Evolutionary conservation across 2,888 invertebrate genomes (phyloP).

Genomic region (Chalcosyrphus nemorum): DNA sequence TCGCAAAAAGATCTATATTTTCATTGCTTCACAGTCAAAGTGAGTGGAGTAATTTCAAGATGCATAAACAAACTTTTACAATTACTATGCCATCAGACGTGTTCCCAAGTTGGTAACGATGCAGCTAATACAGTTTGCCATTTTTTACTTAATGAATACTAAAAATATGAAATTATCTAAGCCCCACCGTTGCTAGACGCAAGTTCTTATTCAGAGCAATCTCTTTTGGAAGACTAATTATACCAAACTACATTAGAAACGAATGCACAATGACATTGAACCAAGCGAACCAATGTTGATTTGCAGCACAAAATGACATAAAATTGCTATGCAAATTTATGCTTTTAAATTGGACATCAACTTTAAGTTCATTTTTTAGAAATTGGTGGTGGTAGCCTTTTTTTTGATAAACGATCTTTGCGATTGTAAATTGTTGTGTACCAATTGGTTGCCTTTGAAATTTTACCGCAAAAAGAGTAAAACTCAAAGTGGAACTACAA

Average conservation of each 20-base stretch:
- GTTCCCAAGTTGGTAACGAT: conserved; percentile 1
- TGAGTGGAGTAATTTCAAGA: not conserved
- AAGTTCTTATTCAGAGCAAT: not conserved
- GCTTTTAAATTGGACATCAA: not conserved
- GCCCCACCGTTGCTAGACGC: not conserved
- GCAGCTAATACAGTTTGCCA: not conserved
- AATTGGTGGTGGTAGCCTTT: no score
- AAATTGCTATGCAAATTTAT: no score
- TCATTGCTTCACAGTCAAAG: not conserved
- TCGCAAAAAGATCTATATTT: not conserved
- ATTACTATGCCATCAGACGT: not conserved
- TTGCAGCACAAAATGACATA: no score
- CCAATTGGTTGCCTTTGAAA: conserved; percentile 19
- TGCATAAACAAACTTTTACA: not conserved
- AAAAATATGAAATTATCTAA: not conserved
- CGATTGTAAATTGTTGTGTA: conserved; percentile 3
- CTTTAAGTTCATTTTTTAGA: not conserved
- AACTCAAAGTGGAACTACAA: not conserved
- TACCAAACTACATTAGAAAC: not conserved
- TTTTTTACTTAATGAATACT: not conserved
- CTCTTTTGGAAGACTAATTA: not conserved
- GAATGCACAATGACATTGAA: conserved; percentile 9
- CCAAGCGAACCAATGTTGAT: not conserved
- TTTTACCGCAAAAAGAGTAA: conserved; percentile 7
- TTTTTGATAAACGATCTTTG: conserved; percentile 7